Evolutionary conservation across 2,113 vertebrate species (phyloP), one percentile per base, ranked within the genome.

Genomic region (Pantherophis guttatus): DNA sequence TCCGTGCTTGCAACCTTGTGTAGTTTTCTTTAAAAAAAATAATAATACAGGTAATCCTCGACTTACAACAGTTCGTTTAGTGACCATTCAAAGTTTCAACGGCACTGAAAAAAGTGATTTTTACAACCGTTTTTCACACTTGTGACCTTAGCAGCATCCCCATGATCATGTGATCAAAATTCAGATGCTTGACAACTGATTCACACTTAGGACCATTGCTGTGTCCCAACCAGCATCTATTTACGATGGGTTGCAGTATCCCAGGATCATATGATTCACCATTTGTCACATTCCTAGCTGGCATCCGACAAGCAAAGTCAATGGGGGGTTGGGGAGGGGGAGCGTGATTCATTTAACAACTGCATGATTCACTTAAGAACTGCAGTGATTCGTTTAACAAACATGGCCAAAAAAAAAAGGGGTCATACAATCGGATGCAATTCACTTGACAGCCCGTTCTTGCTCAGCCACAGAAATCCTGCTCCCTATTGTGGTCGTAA

Each of bases 41-140:
- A 62, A 26, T 9, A 26, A 62, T 26, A 62, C 59, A 62, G 59
- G 59, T 62, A 9, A 70, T 70, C 65, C 29, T 33, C 2, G 29
- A 70, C 13, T 70, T 70, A 17, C 29, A 70, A 33, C 1, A 15
- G 13, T 70, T 70, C n/a, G 2, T 70, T 70, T n/a, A 33, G 29
- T 33, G 65, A 13, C 29, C 1, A 2, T 44, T 44, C n/a, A 15
- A 39, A 39, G 13, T 70, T 70, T 33, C 29, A 33, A 70, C 13
- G 2, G 29, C 65, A 70, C n/a, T n/a, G 65, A 15, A 70, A 33
- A 70, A 70, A 70, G 13, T 70, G 29, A 15, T 2, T 17, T 7
- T 17, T 7, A 15, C 0, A 5, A 15, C 12, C 0, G 5, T n/a
- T 70, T n/a, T n/a, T n/a, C 12, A 70, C 29, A 33, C 1, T 70